Conservation (phyloP, 2,113 vertebrate species). For the Poecilia latipinna region DNA sequence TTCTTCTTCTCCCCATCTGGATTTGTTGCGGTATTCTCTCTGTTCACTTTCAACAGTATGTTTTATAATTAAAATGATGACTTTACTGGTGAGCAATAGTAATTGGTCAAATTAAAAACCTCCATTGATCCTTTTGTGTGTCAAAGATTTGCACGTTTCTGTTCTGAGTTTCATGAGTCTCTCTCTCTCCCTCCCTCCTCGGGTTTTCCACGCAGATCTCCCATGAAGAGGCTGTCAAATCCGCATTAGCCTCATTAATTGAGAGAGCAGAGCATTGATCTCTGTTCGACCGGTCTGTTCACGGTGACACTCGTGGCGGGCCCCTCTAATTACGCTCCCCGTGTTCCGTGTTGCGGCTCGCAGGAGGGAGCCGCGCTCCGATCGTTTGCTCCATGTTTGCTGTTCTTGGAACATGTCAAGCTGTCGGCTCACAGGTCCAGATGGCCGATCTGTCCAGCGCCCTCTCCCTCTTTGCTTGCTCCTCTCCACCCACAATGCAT, state of each 20-base stretch:
- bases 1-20: constrained; percentile 29
- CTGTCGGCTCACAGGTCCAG: constrained; percentile 69
- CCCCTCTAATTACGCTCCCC: constrained; percentile 55
- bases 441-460: constrained; percentile 59
- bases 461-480: constrained; percentile 34
- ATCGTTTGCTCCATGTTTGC: constrained; percentile 48
- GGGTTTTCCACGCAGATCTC: constrained; percentile 17
- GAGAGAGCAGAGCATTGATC: constrained; percentile 67
- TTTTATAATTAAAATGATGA: constrained; percentile 78
- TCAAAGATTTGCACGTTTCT: constrained; percentile 1
- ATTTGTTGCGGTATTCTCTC: constrained; percentile 75
- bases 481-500: constrained; percentile 28
- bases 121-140: constrained; percentile 53
- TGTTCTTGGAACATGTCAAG: constrained; percentile 60
- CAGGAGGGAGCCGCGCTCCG: constrained; percentile 34
- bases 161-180: too few relatives aligned
- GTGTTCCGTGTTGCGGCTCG: constrained; percentile 55
- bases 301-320: constrained; percentile 27
- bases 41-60: constrained; percentile 76
- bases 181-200: constrained; percentile 5
- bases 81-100: constrained; percentile 75
- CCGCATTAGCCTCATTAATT: constrained; percentile 73
- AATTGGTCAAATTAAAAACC: constrained; percentile 76
- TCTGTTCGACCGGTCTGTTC: constrained; percentile 51
- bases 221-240: constrained; percentile 52